Evolutionary conservation across 2,113 vertebrate species (phyloP).

Genomic region (Erythrocercus mccallii): DNA sequence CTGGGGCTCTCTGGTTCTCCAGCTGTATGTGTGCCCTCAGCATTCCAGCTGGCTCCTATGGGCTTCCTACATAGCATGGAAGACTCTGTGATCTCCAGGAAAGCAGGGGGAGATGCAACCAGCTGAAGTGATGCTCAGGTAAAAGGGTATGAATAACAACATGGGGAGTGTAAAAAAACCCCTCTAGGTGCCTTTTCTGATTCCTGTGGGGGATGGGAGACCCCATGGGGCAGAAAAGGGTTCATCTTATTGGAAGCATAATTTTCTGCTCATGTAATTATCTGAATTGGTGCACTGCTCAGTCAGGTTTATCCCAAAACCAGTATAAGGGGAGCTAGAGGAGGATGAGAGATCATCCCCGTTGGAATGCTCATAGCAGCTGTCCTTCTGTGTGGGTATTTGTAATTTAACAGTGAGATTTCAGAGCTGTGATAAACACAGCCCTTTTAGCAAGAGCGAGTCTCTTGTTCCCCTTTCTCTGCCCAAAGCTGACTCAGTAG

Average conservation of each 20-base stretch:
- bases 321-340: neutral
- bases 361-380: neutral
- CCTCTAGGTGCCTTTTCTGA: neutral
- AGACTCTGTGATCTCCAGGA: neutral
- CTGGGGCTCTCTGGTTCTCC: neutral
- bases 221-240: neutral
- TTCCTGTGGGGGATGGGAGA: neutral
- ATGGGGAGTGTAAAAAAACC: neutral
- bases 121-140: neutral
- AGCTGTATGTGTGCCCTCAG: neutral
- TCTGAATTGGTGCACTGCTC: neutral
- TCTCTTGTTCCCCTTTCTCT: neutral
- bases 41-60: neutral
- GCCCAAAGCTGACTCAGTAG: neutral
- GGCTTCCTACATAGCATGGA: neutral
- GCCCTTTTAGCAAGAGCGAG: neutral
- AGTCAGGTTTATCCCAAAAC: neutral
- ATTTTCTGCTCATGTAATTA: neutral
- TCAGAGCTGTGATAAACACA: neutral
- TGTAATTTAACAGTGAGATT: neutral
- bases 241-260: neutral
- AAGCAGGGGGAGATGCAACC: neutral
- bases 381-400: neutral
- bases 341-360: neutral
- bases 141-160: neutral